These are phyloP conservation scores for Urocyon cinereoargenteus DNA, from an alignment of 2,797 vertebrate species.

Conservation along the genomic window DNA sequence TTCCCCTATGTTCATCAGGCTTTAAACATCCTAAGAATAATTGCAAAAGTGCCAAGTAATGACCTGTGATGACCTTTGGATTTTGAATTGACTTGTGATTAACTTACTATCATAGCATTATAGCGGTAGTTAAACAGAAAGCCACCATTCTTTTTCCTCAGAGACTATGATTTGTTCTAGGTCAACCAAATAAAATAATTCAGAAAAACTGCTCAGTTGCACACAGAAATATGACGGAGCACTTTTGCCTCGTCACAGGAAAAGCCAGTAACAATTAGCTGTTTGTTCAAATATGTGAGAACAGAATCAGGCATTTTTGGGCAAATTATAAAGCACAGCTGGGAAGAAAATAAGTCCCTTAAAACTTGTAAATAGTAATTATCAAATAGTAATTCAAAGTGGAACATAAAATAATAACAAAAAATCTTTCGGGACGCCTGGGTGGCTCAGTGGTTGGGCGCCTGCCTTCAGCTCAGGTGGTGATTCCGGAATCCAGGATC, in stretches of 20 bases:
- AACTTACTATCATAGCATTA: not conserved
- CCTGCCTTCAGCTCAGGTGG: too few relatives aligned
- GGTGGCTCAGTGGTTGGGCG: too few relatives aligned
- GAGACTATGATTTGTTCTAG: not conserved
- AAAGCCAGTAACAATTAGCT: not conserved
- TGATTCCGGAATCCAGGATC: too few relatives aligned
- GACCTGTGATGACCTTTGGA: not conserved
- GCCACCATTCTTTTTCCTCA: not conserved
- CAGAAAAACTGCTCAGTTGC: not conserved
- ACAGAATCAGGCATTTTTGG: not conserved
- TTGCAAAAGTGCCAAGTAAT: not conserved
- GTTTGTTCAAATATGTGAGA: not conserved
- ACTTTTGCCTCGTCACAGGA: not conserved
- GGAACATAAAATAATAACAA: not conserved
- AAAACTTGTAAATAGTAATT: not conserved
- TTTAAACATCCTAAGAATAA: not conserved
- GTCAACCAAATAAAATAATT: slow-evolving; percentile 2
- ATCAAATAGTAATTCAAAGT: not conserved
- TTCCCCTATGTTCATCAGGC: not conserved
- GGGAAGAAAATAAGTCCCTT: slow-evolving; percentile 18
- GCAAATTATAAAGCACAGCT: not conserved
- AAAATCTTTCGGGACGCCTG: not conserved
- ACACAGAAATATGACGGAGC: not conserved
- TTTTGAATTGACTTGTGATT: not conserved
- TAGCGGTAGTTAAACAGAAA: not conserved